Conservation (phyloP, 2,888 invertebrate genomes). For the Xylocampa areola region DNA sequence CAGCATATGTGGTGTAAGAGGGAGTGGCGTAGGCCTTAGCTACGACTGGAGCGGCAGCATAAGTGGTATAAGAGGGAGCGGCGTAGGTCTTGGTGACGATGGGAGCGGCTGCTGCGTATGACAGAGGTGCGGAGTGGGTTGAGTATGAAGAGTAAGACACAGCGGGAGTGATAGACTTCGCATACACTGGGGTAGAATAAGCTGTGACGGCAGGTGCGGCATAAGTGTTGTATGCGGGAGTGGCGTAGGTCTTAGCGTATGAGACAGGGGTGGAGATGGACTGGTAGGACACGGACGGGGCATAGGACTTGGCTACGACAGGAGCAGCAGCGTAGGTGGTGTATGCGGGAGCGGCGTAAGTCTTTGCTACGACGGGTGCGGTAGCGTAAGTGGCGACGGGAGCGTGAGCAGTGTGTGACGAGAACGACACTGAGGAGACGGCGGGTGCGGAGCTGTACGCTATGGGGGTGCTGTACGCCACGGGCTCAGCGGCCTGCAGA, state of each 20-base stretch:
- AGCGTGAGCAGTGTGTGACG: conserved; percentile 50
- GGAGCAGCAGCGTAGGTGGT: conserved; percentile 70
- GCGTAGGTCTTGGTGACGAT: conserved; percentile 63
- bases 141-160: conserved; percentile 77
- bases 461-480: conserved; percentile 78
- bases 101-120: conserved; percentile 75
- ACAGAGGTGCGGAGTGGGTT: conserved; percentile 74
- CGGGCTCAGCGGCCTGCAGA: conserved; percentile 73
- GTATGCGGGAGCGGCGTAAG: conserved; percentile 71
- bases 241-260: conserved; percentile 63
- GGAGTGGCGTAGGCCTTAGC: conserved; percentile 81
- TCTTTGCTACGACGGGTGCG: conserved; percentile 64
- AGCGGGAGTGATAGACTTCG: conserved; percentile 75
- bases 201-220: conserved; percentile 51
- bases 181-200: conserved; percentile 68
- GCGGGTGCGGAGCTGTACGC: conserved; percentile 78
- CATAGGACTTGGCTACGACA: conserved; percentile 62
- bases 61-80: conserved; percentile 64
- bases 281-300: conserved; percentile 53
- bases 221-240: conserved; percentile 70
- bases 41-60: conserved; percentile 76
- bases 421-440: conserved; percentile 60
- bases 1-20: too few relatives aligned
- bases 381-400: conserved; percentile 58
- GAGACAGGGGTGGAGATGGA: conserved; percentile 68